phyloP scores from a whole-genome alignment of 2,797 vertebrate genomes.

The Coilia nasus region DNA sequence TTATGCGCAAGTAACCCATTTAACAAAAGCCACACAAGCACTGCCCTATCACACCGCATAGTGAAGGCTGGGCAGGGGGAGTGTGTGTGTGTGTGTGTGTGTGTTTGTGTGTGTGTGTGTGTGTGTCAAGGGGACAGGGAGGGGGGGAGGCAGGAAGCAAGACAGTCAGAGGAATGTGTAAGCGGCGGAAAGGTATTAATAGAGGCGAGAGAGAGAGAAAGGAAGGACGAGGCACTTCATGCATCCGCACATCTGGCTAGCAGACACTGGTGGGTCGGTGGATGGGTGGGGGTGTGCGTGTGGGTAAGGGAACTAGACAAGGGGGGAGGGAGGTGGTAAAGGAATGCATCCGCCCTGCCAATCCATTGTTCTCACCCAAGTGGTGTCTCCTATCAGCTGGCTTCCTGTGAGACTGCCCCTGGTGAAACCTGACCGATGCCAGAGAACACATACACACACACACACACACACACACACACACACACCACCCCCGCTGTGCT shows the following conservation, averaged over 20 bases:
- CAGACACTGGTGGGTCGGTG: slow-evolving; percentile 43
- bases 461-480: no score
- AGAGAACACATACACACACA: background rate
- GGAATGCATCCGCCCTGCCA: slow-evolving; percentile 44
- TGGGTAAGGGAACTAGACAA: background rate
- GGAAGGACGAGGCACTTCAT: slow-evolving; percentile 44
- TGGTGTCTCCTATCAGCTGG: slow-evolving; percentile 18
- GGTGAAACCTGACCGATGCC: background rate
- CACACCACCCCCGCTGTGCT: background rate
- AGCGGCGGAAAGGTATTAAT: slow-evolving; percentile 50
- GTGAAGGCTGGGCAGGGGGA: background rate
- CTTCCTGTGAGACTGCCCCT: background rate
- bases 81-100: background rate
- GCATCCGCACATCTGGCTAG: slow-evolving; percentile 55
- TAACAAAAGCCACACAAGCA: background rate
- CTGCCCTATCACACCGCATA: background rate
- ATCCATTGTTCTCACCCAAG: slow-evolving; percentile 54
- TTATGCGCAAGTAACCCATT: background rate
- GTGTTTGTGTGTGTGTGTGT: background rate
- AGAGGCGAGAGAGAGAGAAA: slow-evolving; percentile 38
- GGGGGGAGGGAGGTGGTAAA: background rate
- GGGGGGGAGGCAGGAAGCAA: slow-evolving; percentile 36
- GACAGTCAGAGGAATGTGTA: slow-evolving; percentile 46
- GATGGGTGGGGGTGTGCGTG: slow-evolving; percentile 42
- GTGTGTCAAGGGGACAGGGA: background rate